A percentile compares a stretch with the other conserved stretches of the same genome.
Conservation (phyloP, 2,113 vertebrate genomes). For the Loxodonta africana region DNA sequence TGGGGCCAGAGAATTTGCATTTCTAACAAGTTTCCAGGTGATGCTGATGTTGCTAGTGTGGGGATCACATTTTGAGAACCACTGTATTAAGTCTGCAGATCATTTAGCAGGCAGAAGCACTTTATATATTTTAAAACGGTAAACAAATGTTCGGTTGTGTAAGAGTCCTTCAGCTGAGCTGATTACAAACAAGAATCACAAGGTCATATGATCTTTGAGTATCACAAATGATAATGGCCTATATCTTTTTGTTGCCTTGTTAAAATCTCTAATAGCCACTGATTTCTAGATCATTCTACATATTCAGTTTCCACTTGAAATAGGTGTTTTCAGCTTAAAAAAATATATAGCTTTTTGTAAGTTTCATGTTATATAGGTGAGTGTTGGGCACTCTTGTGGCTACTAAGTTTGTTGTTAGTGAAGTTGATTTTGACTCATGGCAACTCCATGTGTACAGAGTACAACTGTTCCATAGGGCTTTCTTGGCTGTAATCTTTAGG, state of each 20-base stretch:
- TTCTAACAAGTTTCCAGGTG: not conserved
- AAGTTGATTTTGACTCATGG: not conserved
- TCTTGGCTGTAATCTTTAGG: not conserved
- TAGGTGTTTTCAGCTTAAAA: not conserved
- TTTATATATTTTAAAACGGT: not conserved
- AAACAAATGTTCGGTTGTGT: not conserved
- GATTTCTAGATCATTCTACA: not conserved
- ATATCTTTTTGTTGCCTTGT: not conserved
- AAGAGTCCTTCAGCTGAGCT: not conserved
- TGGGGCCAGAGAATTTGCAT: not conserved
- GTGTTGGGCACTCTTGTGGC: too few relatives aligned
- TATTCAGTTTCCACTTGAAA: constrained; percentile 11
- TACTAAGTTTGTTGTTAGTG: not conserved
- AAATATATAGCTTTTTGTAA: not conserved
- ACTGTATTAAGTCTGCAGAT: not conserved
- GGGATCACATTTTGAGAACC: not conserved
- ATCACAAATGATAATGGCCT: not conserved
- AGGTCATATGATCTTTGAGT: not conserved
- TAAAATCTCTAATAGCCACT: not conserved
- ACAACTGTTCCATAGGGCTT: not conserved
- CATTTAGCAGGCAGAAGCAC: not conserved
- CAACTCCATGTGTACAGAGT: not conserved
- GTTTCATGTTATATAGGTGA: not conserved
- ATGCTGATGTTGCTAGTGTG: not conserved
- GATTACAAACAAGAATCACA: not conserved